These are phyloP conservation scores for Elgaria multicarinata DNA, from an alignment of 2,113 vertebrate species.

Conservation along the genomic window DNA sequence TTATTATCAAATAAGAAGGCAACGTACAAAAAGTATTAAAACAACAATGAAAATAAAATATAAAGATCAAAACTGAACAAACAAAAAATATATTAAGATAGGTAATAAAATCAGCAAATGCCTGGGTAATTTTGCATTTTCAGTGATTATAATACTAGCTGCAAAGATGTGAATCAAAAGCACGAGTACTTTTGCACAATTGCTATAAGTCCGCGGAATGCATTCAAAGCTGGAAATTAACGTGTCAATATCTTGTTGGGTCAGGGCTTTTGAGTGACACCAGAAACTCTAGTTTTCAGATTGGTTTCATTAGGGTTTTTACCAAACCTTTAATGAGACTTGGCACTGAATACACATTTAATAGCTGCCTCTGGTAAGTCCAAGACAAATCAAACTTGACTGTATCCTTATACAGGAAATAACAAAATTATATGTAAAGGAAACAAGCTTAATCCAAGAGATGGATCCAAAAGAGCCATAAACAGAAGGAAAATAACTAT, in stretches of 20 bases:
- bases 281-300: slow-evolving; percentile 22
- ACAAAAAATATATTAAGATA: no score
- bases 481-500: background rate
- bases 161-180: slow-evolving; percentile 57
- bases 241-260: slow-evolving; percentile 43
- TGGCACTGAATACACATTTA: background rate
- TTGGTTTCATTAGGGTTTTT: background rate
- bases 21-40: no score
- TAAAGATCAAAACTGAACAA: no score
- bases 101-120: no score
- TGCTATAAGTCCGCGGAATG: slow-evolving; percentile 30
- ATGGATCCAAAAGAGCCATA: background rate
- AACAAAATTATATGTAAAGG: background rate
- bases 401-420: background rate
- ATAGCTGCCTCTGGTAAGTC: background rate
- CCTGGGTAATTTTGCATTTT: no score
- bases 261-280: slow-evolving; percentile 51
- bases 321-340: background rate
- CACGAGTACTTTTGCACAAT: slow-evolving; percentile 55
- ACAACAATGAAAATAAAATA: no score
- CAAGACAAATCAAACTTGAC: background rate
- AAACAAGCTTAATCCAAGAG: background rate
- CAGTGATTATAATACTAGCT: background rate
- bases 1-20: no score
- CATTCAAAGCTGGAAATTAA: slow-evolving; percentile 63